Evolutionary conservation across 2,797 vertebrate genomes (phyloP).

Genomic region (Nothura maculosa): DNA sequence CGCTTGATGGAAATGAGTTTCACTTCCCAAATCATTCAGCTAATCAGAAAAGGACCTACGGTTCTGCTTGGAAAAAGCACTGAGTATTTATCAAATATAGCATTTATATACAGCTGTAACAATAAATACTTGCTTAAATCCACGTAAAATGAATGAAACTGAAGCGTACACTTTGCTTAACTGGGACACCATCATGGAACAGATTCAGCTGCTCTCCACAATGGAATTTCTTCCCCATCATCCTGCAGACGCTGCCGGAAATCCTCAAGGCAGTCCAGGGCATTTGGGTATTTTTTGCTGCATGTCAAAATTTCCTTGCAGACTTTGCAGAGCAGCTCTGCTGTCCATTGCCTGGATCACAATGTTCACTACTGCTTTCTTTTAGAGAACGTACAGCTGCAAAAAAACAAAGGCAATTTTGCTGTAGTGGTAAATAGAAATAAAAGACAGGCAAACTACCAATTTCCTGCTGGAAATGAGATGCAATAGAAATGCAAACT

Average conservation of each 20-base stretch:
- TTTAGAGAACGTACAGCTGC: background rate
- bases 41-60: background rate
- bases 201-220: conserved; percentile 50
- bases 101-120: background rate
- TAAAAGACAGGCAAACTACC: conserved; percentile 48
- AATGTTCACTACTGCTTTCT: conserved; percentile 35
- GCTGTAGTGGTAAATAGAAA: conserved; percentile 30
- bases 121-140: conserved; percentile 45
- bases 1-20: background rate
- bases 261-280: conserved; percentile 18
- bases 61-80: conserved; percentile 5
- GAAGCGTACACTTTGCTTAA: background rate
- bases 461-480: conserved; percentile 53
- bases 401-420: conserved; percentile 32
- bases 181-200: background rate
- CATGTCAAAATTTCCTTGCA: conserved; percentile 1
- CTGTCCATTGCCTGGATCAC: conserved; percentile 30
- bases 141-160: background rate
- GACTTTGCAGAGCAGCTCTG: conserved; percentile 45
- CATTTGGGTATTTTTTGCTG: conserved; percentile 47
- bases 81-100: background rate
- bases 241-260: conserved; percentile 1
- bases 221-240: background rate
- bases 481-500: no score
- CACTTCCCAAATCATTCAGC: background rate